Evolutionary conservation across 30 jellyfish, hydroid and myxozoan species (phyloP).

Genomic region (Chrysaora quinquecirrha): DNA sequence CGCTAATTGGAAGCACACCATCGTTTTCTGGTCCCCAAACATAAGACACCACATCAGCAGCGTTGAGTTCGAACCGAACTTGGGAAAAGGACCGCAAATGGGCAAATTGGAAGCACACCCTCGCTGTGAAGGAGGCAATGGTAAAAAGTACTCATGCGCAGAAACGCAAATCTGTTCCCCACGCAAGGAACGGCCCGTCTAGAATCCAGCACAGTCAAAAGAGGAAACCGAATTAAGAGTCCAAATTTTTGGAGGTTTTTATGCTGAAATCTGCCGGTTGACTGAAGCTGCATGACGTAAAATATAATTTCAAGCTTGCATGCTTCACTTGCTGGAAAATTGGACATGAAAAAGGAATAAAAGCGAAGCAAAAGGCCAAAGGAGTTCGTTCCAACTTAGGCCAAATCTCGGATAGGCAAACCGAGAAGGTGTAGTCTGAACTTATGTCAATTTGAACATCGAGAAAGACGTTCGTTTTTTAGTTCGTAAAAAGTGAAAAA

Average conservation of each 20-base stretch:
- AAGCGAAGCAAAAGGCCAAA: neutral
- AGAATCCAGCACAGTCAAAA: constrained; percentile 1
- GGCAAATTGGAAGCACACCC: no score
- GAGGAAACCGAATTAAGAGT: constrained; percentile 55
- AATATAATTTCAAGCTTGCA: neutral
- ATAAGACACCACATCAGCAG: no score
- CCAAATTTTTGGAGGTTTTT: neutral
- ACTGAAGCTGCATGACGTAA: neutral
- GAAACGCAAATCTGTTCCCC: constrained; percentile 34
- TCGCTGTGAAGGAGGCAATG: constrained; percentile 27
- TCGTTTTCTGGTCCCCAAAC: no score
- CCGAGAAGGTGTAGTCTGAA: no score
- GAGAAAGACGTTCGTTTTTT: no score
- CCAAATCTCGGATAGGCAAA: no score
- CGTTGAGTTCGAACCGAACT: no score
- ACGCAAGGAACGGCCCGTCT: constrained; percentile 78
- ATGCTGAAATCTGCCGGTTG: neutral
- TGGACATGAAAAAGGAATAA: neutral
- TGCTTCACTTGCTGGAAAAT: neutral
- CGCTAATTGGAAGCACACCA: no score
- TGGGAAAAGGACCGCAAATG: no score
- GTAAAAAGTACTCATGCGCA: constrained; percentile 73
- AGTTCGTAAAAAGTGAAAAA: no score
- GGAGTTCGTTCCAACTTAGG: no score
- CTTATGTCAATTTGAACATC: no score